phyloP scores from a whole-genome alignment of 1,140 invertebrate genomes.

The Calliphora vicina region DNA sequence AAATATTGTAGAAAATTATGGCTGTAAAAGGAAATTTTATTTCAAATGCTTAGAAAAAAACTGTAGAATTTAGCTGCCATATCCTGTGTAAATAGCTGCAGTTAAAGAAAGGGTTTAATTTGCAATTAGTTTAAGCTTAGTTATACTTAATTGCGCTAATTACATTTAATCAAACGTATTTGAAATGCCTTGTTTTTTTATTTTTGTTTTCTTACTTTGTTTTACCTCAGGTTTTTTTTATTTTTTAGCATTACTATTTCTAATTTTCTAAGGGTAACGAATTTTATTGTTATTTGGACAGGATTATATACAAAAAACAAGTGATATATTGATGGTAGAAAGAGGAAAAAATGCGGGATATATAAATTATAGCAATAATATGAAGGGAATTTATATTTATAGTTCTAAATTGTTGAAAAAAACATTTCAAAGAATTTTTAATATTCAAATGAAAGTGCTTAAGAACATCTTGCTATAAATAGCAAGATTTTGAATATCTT shows the following conservation, averaged over 20 bases:
- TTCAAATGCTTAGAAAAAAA: background rate
- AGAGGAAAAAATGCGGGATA: background rate
- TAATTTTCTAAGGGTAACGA: slow-evolving; percentile 13
- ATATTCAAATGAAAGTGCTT: too few species aligned
- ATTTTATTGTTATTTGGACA: background rate
- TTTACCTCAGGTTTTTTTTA: background rate
- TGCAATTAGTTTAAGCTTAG: slow-evolving; percentile 33
- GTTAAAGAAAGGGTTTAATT: slow-evolving; percentile 21
- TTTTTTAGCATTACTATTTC: background rate
- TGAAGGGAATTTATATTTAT: too few species aligned
- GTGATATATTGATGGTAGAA: background rate
- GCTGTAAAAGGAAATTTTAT: background rate
- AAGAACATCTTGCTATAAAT: too few species aligned
- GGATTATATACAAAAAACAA: background rate
- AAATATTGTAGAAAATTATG: slow-evolving; percentile 19
- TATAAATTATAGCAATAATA: background rate
- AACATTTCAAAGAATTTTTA: background rate
- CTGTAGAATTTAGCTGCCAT: too few species aligned
- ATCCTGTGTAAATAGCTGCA: background rate
- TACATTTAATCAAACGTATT: slow-evolving; percentile 29
- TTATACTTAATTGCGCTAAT: slow-evolving; percentile 31
- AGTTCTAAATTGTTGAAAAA: too few species aligned
- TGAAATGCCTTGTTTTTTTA: background rate
- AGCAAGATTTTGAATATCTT: too few species aligned
- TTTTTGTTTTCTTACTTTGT: background rate